phyloP scores from a whole-genome alignment of 30 jellyfish, hydroid and myxozoan species.

The Catostylus mosaicus region DNA sequence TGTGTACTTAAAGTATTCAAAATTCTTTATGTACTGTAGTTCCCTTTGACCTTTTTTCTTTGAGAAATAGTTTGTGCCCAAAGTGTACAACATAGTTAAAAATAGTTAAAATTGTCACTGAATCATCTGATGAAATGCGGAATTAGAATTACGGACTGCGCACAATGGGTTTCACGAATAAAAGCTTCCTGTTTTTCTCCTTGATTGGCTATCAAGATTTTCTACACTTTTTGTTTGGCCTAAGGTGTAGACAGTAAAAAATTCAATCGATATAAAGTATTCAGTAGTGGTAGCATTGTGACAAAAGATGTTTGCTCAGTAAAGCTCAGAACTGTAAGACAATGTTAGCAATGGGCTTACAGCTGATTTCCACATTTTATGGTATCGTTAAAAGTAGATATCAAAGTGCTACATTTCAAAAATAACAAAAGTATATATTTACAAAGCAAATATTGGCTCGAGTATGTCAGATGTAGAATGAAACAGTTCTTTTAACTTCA shows the following conservation, averaged over 20 bases:
- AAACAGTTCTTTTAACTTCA: background rate
- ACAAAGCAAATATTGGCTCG: background rate
- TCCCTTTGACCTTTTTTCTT: too few relatives aligned
- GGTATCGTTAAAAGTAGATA: background rate
- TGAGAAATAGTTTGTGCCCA: too few relatives aligned
- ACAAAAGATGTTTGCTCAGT: background rate
- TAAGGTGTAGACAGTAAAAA: background rate
- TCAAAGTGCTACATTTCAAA: background rate
- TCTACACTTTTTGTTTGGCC: background rate
- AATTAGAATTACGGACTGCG: too few relatives aligned
- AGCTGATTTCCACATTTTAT: background rate
- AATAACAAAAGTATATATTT: background rate
- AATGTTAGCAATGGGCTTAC: background rate
- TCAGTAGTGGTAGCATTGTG: background rate
- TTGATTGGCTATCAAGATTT: too few relatives aligned
- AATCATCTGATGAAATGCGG: too few relatives aligned
- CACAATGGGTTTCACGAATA: too few relatives aligned
- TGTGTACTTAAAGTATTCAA: too few relatives aligned
- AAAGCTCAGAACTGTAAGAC: background rate
- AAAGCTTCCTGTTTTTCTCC: too few relatives aligned
- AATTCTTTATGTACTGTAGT: too few relatives aligned
- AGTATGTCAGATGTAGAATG: background rate
- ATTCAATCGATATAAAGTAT: background rate
- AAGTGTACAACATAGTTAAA: too few relatives aligned
- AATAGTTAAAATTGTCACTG: too few relatives aligned